Conservation (phyloP, 2,888 invertebrate genomes). For the Atethmia centrago region DNA sequence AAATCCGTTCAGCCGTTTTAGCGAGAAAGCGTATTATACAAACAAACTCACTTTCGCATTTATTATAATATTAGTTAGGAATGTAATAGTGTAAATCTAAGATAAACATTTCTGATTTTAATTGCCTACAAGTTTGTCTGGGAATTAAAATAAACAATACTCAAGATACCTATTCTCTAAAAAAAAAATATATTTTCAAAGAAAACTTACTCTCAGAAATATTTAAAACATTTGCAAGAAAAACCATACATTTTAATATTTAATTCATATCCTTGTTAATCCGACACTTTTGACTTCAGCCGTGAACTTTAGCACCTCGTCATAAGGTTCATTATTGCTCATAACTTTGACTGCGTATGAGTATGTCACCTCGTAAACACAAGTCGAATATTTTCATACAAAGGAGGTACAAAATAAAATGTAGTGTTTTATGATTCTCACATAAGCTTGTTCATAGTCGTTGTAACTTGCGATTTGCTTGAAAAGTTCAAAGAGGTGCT, state of each 20-base stretch:
- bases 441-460: constrained; percentile 54
- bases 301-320: constrained; percentile 43
- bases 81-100: neutral
- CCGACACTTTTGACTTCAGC: constrained; percentile 19
- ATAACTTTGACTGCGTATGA: constrained; percentile 41
- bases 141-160: neutral
- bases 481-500: constrained; percentile 23
- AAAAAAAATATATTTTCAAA: neutral
- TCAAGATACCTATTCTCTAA: neutral
- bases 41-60: too few species aligned
- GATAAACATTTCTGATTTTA: neutral
- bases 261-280: constrained; percentile 50
- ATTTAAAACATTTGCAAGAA: constrained; percentile 43
- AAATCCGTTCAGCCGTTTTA: too few species aligned
- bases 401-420: constrained; percentile 55
- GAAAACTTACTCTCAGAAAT: neutral
- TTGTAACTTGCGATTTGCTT: constrained; percentile 42
- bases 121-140: neutral
- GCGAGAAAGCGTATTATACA: too few species aligned
- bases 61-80: too few species aligned
- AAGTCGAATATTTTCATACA: constrained; percentile 59
- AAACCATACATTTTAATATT: constrained; percentile 34
- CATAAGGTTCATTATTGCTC: constrained; percentile 50
- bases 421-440: constrained; percentile 58
- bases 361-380: constrained; percentile 56